Evolutionary conservation across 2,797 vertebrate genomes (phyloP).

Genomic region (Spinus olivaceus): DNA sequence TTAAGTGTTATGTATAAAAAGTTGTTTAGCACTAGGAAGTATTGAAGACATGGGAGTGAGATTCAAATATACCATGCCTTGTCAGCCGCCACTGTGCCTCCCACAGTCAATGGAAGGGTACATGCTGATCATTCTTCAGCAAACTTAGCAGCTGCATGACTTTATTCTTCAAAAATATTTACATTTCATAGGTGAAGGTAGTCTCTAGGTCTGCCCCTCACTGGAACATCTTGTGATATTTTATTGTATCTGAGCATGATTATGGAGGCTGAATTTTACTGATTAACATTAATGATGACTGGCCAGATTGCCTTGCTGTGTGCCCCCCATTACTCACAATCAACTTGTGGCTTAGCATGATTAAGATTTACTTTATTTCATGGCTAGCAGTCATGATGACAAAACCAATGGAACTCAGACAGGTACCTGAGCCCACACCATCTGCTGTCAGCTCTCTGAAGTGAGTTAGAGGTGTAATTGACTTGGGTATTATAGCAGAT

Average conservation of each 20-base stretch:
- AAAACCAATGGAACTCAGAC: neutral
- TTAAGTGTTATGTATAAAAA: neutral
- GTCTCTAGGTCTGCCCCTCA: neutral
- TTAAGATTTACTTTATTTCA: neutral
- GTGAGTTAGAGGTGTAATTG: neutral
- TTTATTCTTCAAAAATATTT: neutral
- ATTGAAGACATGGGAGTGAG: neutral
- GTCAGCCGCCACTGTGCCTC: neutral
- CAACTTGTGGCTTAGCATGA: neutral
- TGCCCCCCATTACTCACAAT: neutral
- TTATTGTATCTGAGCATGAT: neutral
- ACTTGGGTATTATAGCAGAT: neutral
- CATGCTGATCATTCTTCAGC: neutral
- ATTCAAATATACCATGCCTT: neutral
- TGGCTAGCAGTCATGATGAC: neutral
- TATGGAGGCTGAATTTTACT: neutral
- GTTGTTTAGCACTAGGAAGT: neutral
- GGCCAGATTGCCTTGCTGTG: neutral
- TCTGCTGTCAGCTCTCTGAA: neutral
- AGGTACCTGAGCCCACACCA: neutral
- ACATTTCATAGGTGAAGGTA: neutral
- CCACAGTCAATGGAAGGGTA: neutral
- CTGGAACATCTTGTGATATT: neutral
- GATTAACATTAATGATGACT: neutral
- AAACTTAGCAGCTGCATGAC: neutral